These are phyloP conservation scores for Gopherus evgoodei DNA, from an alignment of 2,113 vertebrate species.

Conservation along the genomic window DNA sequence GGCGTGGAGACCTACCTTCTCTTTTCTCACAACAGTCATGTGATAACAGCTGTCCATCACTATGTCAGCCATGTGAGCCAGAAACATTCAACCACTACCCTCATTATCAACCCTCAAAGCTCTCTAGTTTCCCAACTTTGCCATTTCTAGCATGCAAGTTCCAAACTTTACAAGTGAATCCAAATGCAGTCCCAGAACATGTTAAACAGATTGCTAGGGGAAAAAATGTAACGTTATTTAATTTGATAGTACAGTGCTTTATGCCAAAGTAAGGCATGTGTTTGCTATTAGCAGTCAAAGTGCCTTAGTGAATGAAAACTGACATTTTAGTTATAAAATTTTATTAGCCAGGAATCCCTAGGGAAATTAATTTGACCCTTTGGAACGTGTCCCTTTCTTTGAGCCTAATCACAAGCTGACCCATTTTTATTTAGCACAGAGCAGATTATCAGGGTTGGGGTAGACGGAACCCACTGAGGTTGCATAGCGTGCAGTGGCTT, in stretches of 20 bases:
- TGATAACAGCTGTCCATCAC: conserved; percentile 62
- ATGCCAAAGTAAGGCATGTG: conserved; percentile 67
- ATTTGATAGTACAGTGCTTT: conserved; percentile 65
- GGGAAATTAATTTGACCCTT: conserved; percentile 72
- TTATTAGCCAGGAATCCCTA: conserved; percentile 45
- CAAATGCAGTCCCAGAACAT: conserved; percentile 68
- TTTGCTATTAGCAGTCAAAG: conserved; percentile 71
- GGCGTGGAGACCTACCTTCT: neutral
- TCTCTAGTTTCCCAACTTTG: neutral
- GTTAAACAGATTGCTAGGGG: conserved; percentile 68
- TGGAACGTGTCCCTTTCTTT: conserved; percentile 42
- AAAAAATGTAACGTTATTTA: conserved; percentile 57
- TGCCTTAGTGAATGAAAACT: conserved; percentile 62
- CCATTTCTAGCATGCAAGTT: conserved; percentile 39
- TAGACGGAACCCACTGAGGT: neutral
- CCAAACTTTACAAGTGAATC: conserved; percentile 72
- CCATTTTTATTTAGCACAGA: neutral
- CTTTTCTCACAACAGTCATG: conserved; percentile 16
- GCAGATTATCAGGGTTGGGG: neutral
- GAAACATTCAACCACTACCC: neutral
- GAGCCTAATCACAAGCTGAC: neutral
- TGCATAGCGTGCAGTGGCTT: neutral
- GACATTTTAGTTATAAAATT: conserved; percentile 72
- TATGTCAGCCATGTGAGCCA: conserved; percentile 32
- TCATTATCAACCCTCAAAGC: conserved; percentile 34